Evolutionary conservation across 1,140 invertebrate species (phyloP), one percentile per base, ranked within the genome.

Genomic region (Drosophila arawakana): DNA sequence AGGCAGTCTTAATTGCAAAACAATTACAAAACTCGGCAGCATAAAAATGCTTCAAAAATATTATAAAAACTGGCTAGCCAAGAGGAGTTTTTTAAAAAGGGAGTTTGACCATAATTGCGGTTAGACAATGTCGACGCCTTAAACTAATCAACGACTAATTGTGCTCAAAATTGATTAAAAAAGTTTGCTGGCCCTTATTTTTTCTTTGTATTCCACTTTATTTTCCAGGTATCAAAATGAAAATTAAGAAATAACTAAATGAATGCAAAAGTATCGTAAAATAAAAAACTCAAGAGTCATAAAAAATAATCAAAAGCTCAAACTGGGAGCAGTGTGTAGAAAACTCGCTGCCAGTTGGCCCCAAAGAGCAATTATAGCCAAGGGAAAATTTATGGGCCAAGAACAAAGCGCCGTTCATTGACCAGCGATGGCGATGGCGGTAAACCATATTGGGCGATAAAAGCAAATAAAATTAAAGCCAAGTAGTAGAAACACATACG

Each of bases 141-240:
- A 59, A 83, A 80, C 77, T 89, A 88, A 88, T 86, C 80, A 80
- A 63, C 80, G 73, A 84, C 84, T 84, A 82, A 80, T 89, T 88
- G 49, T 49, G 44, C 43, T 11, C 47, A n/a, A 55, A 77, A 88
- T 80, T 89, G 71, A 75, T 68, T 47, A 15, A n/a, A 54, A 49
- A 78, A 84, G 54, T 68, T 80, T 71, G 25, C 25, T 46, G 18
- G 43, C 13, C 35, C 15, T 15, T 15, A 15, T 15, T 15, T 15
- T 15, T 15, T 15, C 15, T 15, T 15, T 59, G 35, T 66, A 21
- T 60, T 59, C 21, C 9, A 18, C 52, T n/a, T 37, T 43, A 57
- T 65, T 66, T 15, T 15, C 25, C 54, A 66, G 62, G 70, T 73
- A 52, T 34, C n/a, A 41, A 30, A 69, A 60, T 41, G n/a, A 41